A percentile compares a stretch with the other conserved stretches of the same genome.
Evolutionary conservation across 2,113 vertebrate species (phyloP).

Genomic region (Rhinolophus sinicus): DNA sequence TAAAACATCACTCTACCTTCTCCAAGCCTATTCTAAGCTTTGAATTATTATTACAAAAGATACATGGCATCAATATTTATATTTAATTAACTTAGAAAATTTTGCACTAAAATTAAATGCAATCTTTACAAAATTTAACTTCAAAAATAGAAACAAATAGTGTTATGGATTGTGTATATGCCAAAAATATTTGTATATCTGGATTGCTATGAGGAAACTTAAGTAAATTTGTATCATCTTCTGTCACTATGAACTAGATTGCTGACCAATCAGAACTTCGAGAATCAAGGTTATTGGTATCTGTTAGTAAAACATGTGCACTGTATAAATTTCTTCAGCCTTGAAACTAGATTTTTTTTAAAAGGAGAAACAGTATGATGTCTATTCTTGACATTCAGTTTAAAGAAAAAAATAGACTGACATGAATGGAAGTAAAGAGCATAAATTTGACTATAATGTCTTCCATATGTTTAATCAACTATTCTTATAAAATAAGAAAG

Average conservation of each 20-base stretch:
- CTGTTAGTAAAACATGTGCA: background rate
- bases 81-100: constrained; percentile 6
- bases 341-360: background rate
- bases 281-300: background rate
- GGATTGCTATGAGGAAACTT: background rate
- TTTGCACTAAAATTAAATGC: constrained; percentile 50
- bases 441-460: background rate
- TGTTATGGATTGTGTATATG: background rate
- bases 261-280: background rate
- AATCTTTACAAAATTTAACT: background rate
- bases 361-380: background rate
- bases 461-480: background rate
- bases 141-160: background rate
- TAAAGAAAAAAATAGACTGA: constrained; percentile 21
- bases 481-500: background rate
- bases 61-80: background rate
- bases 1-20: background rate
- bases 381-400: background rate
- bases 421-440: background rate
- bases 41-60: constrained; percentile 29
- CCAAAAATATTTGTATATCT: background rate
- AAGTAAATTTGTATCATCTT: background rate
- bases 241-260: constrained; percentile 30
- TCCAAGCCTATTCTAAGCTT: background rate
- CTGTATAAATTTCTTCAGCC: background rate